A percentile compares a stretch with the other conserved stretches of the same genome.
Conservation (phyloP, 2,888 invertebrate genomes). For the Prosopocoilus inquinatus region DNA sequence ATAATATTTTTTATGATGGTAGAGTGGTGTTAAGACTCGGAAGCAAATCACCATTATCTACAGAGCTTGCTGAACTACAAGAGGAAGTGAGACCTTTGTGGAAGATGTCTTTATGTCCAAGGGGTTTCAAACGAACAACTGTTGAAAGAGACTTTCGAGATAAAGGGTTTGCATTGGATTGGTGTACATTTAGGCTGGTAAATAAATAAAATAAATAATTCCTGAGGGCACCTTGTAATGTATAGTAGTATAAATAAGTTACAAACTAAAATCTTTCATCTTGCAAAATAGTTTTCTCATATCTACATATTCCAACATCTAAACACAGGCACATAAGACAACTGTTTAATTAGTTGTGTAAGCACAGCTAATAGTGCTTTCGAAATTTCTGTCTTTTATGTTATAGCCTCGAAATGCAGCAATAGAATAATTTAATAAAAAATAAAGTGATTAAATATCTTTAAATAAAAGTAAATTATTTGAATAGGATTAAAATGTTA, state of each 20-base stretch:
- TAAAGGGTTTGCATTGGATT: slow-evolving; percentile 77
- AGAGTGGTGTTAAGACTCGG: slow-evolving; percentile 82
- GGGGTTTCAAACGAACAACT: slow-evolving; percentile 80
- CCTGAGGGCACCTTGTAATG: no score
- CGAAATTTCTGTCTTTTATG: no score
- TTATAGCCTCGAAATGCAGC: no score
- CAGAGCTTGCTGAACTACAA: slow-evolving; percentile 65
- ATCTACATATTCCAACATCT: no score
- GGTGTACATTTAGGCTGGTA: slow-evolving; percentile 86
- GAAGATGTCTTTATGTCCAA: slow-evolving; percentile 73
- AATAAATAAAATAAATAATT: slow-evolving; percentile 30
- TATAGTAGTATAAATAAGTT: background rate
- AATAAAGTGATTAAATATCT: no score
- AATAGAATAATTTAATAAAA: no score
- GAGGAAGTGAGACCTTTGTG: slow-evolving; percentile 81
- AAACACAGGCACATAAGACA: no score
- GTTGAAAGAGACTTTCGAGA: slow-evolving; percentile 81
- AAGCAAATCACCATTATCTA: slow-evolving; percentile 71
- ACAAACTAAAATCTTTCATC: background rate
- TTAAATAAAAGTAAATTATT: no score
- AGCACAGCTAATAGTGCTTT: no score
- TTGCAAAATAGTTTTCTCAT: background rate
- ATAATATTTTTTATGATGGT: slow-evolving; percentile 16
- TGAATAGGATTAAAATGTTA: no score
- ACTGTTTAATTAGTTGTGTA: no score